Evolutionary conservation across 23 tunicate species (phyloP), one percentile per base, ranked within the genome.

Genomic region (Clavelina lepadiformis): DNA sequence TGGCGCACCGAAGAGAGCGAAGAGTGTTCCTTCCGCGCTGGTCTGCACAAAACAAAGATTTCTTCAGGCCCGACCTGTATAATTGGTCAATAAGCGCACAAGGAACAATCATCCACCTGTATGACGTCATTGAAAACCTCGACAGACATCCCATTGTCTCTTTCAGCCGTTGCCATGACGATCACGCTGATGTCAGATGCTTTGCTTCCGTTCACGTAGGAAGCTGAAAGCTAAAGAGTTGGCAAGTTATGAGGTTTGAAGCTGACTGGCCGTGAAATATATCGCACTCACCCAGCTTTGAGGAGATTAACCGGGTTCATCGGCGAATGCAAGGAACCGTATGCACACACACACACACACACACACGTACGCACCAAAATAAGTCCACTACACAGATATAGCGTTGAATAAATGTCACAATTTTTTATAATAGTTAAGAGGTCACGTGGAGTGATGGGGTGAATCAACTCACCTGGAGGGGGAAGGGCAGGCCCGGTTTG

Each of bases 401-500:
- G n/a, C n/a, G n/a, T n/a, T n/a, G n/a, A n/a, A n/a, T n/a, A n/a
- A n/a, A n/a, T n/a, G n/a, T n/a, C n/a, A n/a, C n/a, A n/a, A n/a
- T n/a, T n/a, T n/a, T n/a, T n/a, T n/a, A n/a, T n/a, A n/a, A n/a
- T n/a, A n/a, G n/a, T n/a, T n/a, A n/a, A n/a, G n/a, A n/a, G n/a
- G n/a, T n/a, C n/a, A n/a, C n/a, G n/a, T n/a, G n/a, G n/a, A n/a
- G n/a, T n/a, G n/a, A n/a, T n/a, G n/a, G n/a, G n/a, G n/a, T n/a
- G n/a, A n/a, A n/a, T n/a, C n/a, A n/a, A n/a, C n/a, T 21, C 25
- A 78, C 84, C 61, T 58, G 68, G 5, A 59, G 29, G 2, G 27
- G 15, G 30, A 59, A 74, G 11, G 65, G 74, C 64, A 65, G 62
- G 52, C 73, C 91, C 25, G 76, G 81, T 59, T 74, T 82, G 69